Evolutionary conservation across 2,113 vertebrate genomes (phyloP).

Genomic region (Balaeniceps rex): DNA sequence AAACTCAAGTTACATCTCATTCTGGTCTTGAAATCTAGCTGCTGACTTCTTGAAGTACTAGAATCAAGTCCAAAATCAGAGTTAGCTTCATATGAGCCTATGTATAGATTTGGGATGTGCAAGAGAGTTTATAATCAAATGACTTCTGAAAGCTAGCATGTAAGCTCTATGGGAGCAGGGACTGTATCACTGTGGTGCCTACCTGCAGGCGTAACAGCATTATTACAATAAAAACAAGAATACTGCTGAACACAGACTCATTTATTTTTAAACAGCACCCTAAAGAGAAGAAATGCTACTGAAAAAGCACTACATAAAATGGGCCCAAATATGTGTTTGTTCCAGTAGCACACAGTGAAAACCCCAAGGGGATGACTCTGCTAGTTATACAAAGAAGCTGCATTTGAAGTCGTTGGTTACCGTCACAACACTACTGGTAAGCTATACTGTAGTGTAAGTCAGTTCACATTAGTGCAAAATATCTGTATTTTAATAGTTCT

Average conservation of each 20-base stretch:
- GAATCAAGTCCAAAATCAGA: neutral
- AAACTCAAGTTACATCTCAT: neutral
- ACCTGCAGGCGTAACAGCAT: neutral
- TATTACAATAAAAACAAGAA: constrained; percentile 45
- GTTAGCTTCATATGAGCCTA: neutral
- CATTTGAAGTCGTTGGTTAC: neutral
- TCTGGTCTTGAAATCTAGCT: neutral
- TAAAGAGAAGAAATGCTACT: neutral
- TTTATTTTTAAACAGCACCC: neutral
- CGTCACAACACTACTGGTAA: neutral
- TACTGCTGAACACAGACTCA: neutral
- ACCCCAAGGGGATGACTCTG: neutral
- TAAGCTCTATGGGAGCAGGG: constrained; percentile 30
- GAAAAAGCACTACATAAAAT: neutral
- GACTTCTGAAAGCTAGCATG: constrained; percentile 13
- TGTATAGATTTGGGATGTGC: neutral
- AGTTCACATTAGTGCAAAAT: neutral
- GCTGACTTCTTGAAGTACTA: neutral
- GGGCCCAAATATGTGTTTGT: neutral
- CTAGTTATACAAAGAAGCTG: neutral
- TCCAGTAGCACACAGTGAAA: neutral
- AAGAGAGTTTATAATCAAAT: neutral
- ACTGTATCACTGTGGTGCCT: neutral
- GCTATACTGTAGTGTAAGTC: neutral
- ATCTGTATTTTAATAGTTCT: neutral